Conservation (phyloP, 2,113 vertebrate genomes). For the Holacanthus passer region DNA sequence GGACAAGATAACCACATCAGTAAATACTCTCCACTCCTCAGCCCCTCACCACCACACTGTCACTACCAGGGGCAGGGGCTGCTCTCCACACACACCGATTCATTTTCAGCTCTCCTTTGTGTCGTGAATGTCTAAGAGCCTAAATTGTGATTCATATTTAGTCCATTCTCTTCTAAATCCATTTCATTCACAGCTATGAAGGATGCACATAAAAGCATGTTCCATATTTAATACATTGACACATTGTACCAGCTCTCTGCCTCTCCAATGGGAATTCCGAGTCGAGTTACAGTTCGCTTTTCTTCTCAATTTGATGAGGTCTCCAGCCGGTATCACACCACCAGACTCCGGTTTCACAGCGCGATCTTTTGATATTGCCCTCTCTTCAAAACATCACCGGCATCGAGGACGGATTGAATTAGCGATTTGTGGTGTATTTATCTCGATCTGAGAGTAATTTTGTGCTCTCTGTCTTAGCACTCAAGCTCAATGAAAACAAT, state of each 20-base stretch:
- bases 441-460: constrained; percentile 76
- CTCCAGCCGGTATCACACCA: constrained; percentile 54
- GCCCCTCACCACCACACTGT: constrained; percentile 84
- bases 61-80: constrained; percentile 86
- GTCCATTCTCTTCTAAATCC: constrained; percentile 13
- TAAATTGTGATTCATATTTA: constrained; percentile 43
- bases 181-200: constrained; percentile 6
- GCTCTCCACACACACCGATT: constrained; percentile 82
- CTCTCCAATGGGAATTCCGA: constrained; percentile 53
- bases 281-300: constrained; percentile 60
- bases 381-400: constrained; percentile 65
- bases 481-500: constrained; percentile 82
- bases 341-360: constrained; percentile 69
- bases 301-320: constrained; percentile 69
- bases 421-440: constrained; percentile 74
- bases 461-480: constrained; percentile 76
- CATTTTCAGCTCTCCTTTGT: constrained; percentile 54
- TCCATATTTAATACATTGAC: constrained; percentile 45
- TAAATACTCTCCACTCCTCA: constrained; percentile 91
- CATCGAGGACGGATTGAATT: constrained; percentile 77
- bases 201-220: constrained; percentile 20
- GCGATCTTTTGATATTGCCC: constrained; percentile 68
- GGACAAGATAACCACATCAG: constrained; percentile 98
- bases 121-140: not conserved
- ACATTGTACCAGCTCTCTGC: constrained; percentile 35